phyloP scores from a whole-genome alignment of 2,113 vertebrate genomes.

The Halichoerus grypus region DNA sequence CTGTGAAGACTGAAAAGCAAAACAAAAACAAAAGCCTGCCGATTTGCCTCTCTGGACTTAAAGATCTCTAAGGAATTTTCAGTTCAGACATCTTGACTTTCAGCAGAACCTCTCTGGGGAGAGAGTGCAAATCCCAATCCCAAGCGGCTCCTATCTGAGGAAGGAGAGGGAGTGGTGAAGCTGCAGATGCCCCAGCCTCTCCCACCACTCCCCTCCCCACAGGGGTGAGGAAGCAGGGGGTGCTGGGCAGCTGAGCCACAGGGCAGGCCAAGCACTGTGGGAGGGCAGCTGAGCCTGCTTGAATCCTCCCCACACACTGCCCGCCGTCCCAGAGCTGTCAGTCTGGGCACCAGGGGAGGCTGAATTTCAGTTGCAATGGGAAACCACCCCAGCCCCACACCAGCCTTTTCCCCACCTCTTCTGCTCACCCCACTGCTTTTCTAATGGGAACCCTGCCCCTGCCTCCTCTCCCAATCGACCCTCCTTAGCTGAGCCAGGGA shows the following conservation, averaged over 20 bases:
- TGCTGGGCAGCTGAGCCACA: background rate
- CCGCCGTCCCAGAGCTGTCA: background rate
- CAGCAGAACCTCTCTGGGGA: background rate
- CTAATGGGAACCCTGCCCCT: background rate
- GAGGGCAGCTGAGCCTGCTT: background rate
- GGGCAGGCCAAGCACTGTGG: background rate
- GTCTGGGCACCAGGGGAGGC: background rate
- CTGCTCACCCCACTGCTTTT: background rate
- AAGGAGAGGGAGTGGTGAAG: background rate
- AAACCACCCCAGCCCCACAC: background rate
- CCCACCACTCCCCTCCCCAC: background rate
- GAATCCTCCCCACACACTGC: background rate
- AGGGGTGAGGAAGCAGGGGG: too few relatives aligned
- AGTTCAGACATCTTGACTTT: background rate
- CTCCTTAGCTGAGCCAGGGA: background rate
- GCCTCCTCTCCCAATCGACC: background rate
- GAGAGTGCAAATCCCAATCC: background rate
- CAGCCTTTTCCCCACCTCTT: background rate
- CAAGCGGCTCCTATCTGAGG: background rate
- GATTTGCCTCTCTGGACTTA: background rate
- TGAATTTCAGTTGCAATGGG: conserved; percentile 1
- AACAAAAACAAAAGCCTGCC: conserved; percentile 52
- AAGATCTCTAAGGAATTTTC: background rate
- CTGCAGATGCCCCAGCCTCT: background rate
- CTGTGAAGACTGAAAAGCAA: conserved; percentile 48